Base-by-base conservation (phyloP, 1,140 invertebrate species). In the Patella vulgata region DNA sequence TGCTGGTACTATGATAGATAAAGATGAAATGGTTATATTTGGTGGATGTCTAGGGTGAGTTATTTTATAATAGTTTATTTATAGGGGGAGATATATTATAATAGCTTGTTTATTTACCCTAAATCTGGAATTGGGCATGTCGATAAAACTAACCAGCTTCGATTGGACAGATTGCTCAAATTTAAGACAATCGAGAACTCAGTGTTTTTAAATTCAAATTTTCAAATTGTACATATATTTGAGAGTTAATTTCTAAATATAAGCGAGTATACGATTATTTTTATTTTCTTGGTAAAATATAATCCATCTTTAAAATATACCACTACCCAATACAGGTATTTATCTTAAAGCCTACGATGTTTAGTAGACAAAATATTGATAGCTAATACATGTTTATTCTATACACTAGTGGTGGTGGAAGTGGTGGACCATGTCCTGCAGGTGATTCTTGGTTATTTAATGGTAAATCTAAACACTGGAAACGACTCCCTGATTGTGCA, bases 391-490 rank as follows among this genome's bases (percentile, higher is more conserved):
- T n/a, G n/a, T n/a, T n/a, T n/a, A n/a, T n/a, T n/a, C n/a, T n/a
- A n/a, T n/a, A n/a, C n/a, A n/a, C n/a, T 58, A 73, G 70, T 31
- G 70, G 70, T 28, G 63, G 68, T 23, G 48, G 54, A 33, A 66
- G 56, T 30, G 73, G 68, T 31, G 73, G 73, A 3, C 70, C 73
- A 5, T 75, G 73, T 66, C 73, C 73, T 2, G 50, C 59, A 0
- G 58, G 68, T 12, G 73, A 75, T 48, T 71, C 73, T 19, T 75
- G 73, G 73, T 23, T 71, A 21, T 73, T 68, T 52, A 51, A 63
- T 42, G 54, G 47, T 21, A 59, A 64, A 19, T 43, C 60, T 1
- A 65, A 64, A 44, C 44, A 43, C 12, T 75, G 73, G 73, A 59
- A 52, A 52, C 30, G 58, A 39, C 36, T 68, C 6, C 21, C 23